Evolutionary conservation across 2,113 vertebrate species (phyloP), one percentile per base, ranked within the genome.

Genomic region (Amblyopsis rosae): DNA sequence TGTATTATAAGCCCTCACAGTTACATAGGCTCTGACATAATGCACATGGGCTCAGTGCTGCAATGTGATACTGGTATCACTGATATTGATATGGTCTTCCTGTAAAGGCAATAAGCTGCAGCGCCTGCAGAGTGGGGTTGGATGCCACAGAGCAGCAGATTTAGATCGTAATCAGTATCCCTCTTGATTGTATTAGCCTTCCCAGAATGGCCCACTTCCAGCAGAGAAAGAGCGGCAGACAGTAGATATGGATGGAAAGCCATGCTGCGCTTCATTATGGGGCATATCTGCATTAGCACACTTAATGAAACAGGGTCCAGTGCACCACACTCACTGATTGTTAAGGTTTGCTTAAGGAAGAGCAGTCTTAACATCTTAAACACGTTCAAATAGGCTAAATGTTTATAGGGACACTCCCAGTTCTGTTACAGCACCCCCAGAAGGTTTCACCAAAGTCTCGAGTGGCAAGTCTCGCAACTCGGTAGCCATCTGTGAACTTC

Each of bases 71-170:
- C 35, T 69, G 69, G 72, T 33, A n/a, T 19, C 65, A 48, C 33
- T 12, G 26, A 7, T 49, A 48, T 53, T 59, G 57, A 56, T 12
- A 17, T 57, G 17, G 69, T 60, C 68, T 82, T 82, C 73, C 67
- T 74, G 72, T 78, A 66, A 77, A 69, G 50, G 63, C 72, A 67
- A 76, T 82, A 69, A 74, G 49, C 63, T 65, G 19, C 45, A 47
- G 57, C 64, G 54, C 74, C 48, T 12, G 2, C 51, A 8, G 74
- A 70, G 17, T 3, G 67, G 56, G 65, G 70, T 54, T 51, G 17
- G 65, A 72, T 68, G 58, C 12, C 69, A 59, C 64, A 55, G 55
- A 56, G 67, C n/a, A 53, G 32, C 59, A 62, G 66, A 75, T 71
- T 67, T 57, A 50, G 33, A 35, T 58, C 65, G 2, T 41, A 67